Evolutionary conservation across 2,888 invertebrate species (phyloP).

Genomic region (Linnaemya tessellans): DNA sequence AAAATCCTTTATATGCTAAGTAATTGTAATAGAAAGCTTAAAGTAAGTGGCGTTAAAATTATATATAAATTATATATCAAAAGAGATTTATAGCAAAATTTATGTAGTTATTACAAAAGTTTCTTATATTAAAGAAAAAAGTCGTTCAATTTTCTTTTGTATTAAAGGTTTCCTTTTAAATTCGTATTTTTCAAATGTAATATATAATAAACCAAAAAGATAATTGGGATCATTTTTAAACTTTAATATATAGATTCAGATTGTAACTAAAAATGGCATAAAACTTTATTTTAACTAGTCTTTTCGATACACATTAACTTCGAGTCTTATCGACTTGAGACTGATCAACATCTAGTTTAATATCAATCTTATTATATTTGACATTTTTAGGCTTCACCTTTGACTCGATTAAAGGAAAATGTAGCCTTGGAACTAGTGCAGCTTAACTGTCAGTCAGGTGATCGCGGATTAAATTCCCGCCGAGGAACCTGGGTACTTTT

Average conservation of each 20-base stretch:
- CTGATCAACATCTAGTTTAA: too few species aligned
- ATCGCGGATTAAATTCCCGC: too few species aligned
- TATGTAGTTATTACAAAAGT: conserved; percentile 48
- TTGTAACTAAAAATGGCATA: not conserved
- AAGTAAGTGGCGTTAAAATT: conserved; percentile 63
- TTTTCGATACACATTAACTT: too few species aligned
- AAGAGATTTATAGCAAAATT: conserved; percentile 65
- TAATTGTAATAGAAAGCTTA: conserved; percentile 67
- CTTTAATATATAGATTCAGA: not conserved
- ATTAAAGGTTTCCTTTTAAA: conserved; percentile 71
- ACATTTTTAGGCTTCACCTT: too few species aligned
- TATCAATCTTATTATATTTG: too few species aligned
- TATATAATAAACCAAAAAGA: conserved; percentile 14
- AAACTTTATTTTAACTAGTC: too few species aligned
- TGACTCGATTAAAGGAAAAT: too few species aligned
- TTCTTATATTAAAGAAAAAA: conserved; percentile 58
- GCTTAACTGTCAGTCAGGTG: too few species aligned
- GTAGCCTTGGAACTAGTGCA: too few species aligned
- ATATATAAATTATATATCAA: conserved; percentile 68
- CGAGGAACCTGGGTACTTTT: too few species aligned
- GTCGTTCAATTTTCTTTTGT: conserved; percentile 54
- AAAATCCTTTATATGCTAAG: conserved; percentile 41
- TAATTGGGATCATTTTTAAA: not conserved
- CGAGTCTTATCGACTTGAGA: too few species aligned
- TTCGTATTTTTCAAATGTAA: conserved; percentile 57